phyloP scores from a whole-genome alignment of 2,113 vertebrate genomes.

The Panthera tigris region DNA sequence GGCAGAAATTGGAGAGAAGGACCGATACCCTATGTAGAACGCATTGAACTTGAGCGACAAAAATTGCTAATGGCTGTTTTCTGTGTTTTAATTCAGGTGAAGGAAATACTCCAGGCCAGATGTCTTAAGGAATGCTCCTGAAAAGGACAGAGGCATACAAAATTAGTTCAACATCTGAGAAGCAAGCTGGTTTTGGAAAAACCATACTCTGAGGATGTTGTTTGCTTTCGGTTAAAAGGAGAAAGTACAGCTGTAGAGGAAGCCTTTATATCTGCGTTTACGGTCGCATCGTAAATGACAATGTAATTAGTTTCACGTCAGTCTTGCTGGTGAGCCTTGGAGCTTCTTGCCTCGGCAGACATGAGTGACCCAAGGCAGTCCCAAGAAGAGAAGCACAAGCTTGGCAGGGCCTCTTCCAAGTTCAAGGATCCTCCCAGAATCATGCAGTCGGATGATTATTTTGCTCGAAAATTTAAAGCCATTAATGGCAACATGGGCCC shows the following conservation, averaged over 20 bases:
- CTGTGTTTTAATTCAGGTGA: conserved; percentile 75
- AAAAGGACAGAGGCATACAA: conserved; percentile 56
- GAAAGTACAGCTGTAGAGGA: not conserved
- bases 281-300: conserved; percentile 55
- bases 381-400: conserved; percentile 89
- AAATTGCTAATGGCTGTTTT: conserved; percentile 31
- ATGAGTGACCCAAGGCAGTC: conserved; percentile 91
- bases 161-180: not conserved
- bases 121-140: conserved; percentile 2
- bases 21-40: too few relatives aligned
- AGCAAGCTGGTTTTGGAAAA: not conserved
- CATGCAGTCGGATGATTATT: conserved; percentile 97
- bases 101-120: conserved; percentile 37
- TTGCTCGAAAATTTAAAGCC: conserved; percentile 94
- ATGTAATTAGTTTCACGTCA: conserved; percentile 83
- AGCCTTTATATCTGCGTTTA: not conserved
- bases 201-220: conserved; percentile 61
- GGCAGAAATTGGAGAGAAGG: not conserved
- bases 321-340: conserved; percentile 78
- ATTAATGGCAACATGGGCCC: conserved; percentile 93
- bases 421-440: conserved; percentile 88
- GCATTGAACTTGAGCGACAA: not conserved
- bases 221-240: conserved; percentile 47
- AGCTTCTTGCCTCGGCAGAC: conserved; percentile 80
- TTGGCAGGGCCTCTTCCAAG: conserved; percentile 87